phyloP scores from a whole-genome alignment of 2,888 invertebrate species.

The Tribolium freemani region DNA sequence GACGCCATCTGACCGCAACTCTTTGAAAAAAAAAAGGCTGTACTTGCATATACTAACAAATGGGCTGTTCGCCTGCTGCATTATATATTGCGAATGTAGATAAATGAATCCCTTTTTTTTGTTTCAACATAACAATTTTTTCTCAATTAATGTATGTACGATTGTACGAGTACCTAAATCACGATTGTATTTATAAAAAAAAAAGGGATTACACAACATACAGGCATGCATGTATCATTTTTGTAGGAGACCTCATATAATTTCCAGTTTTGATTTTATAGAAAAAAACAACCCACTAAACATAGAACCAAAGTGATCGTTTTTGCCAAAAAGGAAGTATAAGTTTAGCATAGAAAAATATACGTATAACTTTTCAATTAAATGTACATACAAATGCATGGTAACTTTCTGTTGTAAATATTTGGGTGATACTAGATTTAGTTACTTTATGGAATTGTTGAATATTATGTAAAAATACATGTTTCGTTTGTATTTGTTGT shows the following conservation, averaged over 20 bases:
- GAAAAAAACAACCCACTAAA: constrained; percentile 5
- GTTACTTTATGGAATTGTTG: constrained; percentile 11
- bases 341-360: not conserved
- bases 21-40: too few relatives aligned
- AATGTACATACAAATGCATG: constrained; percentile 8
- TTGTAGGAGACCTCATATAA: not conserved
- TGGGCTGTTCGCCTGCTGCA: too few relatives aligned
- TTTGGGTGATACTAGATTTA: constrained; percentile 24
- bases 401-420: constrained; percentile 12
- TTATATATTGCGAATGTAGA: too few relatives aligned
- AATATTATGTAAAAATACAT: constrained; percentile 8
- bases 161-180: too few relatives aligned
- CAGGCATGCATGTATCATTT: not conserved
- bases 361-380: not conserved
- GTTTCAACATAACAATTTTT: too few relatives aligned
- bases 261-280: not conserved
- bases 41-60: too few relatives aligned
- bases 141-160: too few relatives aligned
- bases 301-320: not conserved
- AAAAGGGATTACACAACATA: not conserved
- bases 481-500: constrained; percentile 4
- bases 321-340: constrained; percentile 7
- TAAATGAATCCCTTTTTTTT: too few relatives aligned
- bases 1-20: too few relatives aligned
- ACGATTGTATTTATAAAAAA: not conserved